phyloP scores from a whole-genome alignment of 2,888 invertebrate species.

The Argyra leucocephala region DNA sequence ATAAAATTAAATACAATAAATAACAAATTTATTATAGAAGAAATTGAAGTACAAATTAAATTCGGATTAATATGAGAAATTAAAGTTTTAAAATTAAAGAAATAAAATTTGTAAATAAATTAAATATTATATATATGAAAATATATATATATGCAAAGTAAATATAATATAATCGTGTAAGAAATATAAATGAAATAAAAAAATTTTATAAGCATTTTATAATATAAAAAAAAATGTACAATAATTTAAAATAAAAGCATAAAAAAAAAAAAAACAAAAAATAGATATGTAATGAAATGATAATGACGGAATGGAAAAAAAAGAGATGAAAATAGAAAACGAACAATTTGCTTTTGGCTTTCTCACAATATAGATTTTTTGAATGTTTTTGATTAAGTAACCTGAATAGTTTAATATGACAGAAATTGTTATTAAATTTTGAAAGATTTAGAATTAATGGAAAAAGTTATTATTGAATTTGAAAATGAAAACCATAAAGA shows the following conservation, averaged over 20 bases:
- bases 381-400: background rate
- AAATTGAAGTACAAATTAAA: background rate
- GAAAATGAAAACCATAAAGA: too few relatives aligned
- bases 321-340: slow-evolving; percentile 4
- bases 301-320: background rate
- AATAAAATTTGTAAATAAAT: background rate
- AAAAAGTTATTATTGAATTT: too few relatives aligned
- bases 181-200: background rate
- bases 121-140: too few relatives aligned
- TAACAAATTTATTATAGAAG: background rate
- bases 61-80: slow-evolving; percentile 2
- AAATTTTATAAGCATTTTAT: background rate
- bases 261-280: background rate
- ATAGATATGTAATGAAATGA: background rate
- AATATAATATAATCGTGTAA: background rate
- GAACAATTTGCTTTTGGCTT: slow-evolving; percentile 4
- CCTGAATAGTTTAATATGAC: background rate
- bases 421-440: too few relatives aligned
- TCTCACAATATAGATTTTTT: background rate
- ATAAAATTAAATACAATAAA: too few relatives aligned
- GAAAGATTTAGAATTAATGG: too few relatives aligned
- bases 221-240: background rate
- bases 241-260: background rate
- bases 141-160: background rate
- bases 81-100: background rate